phyloP scores from a whole-genome alignment of 2,113 vertebrate genomes.

The Anarhynchus alexandrinus region DNA sequence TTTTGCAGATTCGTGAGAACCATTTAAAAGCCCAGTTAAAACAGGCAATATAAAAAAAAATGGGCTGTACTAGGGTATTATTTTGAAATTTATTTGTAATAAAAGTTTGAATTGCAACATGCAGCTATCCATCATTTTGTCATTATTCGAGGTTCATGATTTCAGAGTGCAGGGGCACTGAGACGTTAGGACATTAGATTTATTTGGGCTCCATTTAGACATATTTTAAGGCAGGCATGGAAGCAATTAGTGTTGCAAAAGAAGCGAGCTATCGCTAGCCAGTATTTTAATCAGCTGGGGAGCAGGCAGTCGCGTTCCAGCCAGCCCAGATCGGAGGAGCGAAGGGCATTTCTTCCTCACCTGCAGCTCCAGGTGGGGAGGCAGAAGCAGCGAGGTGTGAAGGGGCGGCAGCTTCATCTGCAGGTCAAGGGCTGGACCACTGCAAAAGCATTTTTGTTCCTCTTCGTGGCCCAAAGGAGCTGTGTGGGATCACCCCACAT shows the following conservation, averaged over 20 bases:
- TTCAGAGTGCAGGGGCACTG: not conserved
- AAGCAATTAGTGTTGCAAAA: not conserved
- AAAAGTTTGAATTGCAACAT: not conserved
- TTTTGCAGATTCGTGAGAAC: not conserved
- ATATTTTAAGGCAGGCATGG: not conserved
- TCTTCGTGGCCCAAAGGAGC: not conserved
- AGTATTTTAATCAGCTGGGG: not conserved
- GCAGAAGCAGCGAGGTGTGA: rapidly evolving
- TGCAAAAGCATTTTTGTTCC: not conserved
- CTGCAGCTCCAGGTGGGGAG: not conserved
- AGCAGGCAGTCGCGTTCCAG: not conserved
- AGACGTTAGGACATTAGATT: not conserved
- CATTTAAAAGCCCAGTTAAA: not conserved
- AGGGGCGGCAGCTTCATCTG: not conserved
- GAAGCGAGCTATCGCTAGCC: not conserved
- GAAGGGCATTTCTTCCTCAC: not conserved
- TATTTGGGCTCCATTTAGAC: not conserved
- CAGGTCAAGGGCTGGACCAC: not conserved
- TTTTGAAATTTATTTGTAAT: conserved; percentile 4
- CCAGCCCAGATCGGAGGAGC: not conserved
- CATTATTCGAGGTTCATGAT: not conserved
- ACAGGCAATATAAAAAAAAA: not conserved
- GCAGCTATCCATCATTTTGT: not conserved
- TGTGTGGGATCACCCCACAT: not conserved
- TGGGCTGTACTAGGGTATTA: not conserved